phyloP scores from a whole-genome alignment of 1,140 invertebrate genomes.

The Rhyzopertha dominica region DNA sequence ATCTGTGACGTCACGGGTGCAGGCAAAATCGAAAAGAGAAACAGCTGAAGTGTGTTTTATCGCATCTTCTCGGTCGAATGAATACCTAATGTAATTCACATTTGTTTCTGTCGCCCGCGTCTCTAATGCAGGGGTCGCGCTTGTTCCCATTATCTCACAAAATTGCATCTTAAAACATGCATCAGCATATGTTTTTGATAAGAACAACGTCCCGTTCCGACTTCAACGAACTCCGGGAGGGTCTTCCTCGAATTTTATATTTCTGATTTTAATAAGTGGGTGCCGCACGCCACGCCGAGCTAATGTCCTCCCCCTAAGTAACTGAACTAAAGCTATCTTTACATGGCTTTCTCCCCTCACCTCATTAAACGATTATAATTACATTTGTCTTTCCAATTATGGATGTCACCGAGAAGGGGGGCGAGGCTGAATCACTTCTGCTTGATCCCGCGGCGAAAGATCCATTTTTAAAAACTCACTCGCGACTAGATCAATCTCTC shows the following conservation, averaged over 20 bases:
- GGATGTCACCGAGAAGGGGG: conserved; percentile 26
- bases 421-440: conserved; percentile 17
- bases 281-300: too few species aligned
- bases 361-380: conserved; percentile 34
- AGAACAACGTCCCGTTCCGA: conserved; percentile 34
- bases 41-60: too few species aligned
- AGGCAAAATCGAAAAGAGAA: too few species aligned
- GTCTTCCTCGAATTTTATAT: too few species aligned
- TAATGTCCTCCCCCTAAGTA: too few species aligned
- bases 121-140: conserved; percentile 27
- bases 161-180: conserved; percentile 43
- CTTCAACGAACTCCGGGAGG: too few species aligned
- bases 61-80: conserved; percentile 39
- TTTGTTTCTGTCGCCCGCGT: conserved; percentile 42
- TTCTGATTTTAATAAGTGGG: too few species aligned
- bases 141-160: conserved; percentile 38
- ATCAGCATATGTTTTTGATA: conserved; percentile 42
- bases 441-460: conserved; percentile 11
- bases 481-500: conserved; percentile 28
- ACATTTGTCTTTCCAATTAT: conserved; percentile 34
- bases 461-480: conserved; percentile 25
- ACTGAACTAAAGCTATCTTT: too few species aligned
- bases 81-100: conserved; percentile 44
- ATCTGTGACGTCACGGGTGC: too few species aligned
- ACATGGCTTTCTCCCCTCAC: conserved; percentile 18